Evolutionary conservation across 2,888 invertebrate genomes (phyloP), one percentile per base, ranked within the genome.

Genomic region (Boloria selene): DNA sequence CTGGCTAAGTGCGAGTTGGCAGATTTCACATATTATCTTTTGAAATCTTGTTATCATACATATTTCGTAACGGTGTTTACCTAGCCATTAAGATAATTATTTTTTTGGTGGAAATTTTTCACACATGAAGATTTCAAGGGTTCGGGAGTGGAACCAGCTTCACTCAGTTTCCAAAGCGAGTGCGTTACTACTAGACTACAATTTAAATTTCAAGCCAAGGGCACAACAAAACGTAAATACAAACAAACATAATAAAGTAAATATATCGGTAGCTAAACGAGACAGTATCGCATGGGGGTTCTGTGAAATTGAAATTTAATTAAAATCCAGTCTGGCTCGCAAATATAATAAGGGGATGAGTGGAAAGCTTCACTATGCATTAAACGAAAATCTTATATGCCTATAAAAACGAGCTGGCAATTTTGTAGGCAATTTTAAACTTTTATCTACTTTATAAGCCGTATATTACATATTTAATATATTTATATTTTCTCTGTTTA

Each of bases 271-370:
- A 26, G n/a, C 13, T 45, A 49, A 26, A 47, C 58, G 31, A 59
- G 59, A 38, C 59, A 44, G 44, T 49, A 38, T 31, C 31, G 31
- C 45, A 26, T 13, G 59, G 38, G 58, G 22, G 13, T 47, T 16
- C 16, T 6, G 5, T n/a, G 14, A 47, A 16, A 47, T 49, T 47
- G 22, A 59, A 59, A 49, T 59, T 59, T 59, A 59, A 59, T 59
- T 59, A 59, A 59, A 59, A 59, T 59, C 26, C 59, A 38, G 59
- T 13, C 47, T 16, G 54, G 59, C 14, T 14, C 13, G 59, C 31
- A 58, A 38, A 45, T 22, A 45, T 56, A 59, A 59, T 47, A 13
- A 16, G 13, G 49, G 49, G 49, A 38, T 59, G 49, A 17, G 49
- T 47, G 50, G 22, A 14, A 31, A 17, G 17, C 18, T 31, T 26